phyloP scores from a whole-genome alignment of 53 echinoderm and acorn worm species.

The Echinarachnius parma region DNA sequence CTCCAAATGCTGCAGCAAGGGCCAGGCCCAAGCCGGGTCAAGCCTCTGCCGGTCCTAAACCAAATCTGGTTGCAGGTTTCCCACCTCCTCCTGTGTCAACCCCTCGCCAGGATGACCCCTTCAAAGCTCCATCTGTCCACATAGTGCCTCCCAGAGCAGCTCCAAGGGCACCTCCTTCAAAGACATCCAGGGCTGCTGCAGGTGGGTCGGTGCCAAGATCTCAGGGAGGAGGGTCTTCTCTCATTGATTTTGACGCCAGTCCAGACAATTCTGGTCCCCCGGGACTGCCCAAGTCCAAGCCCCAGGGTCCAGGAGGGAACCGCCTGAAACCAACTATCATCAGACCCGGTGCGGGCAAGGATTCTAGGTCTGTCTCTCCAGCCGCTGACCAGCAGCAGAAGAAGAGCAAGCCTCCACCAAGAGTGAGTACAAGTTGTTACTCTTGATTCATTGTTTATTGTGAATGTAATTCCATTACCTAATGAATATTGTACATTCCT shows the following conservation, averaged over 20 bases:
- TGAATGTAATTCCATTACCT: too few relatives aligned
- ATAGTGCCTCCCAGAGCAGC: conserved; percentile 13
- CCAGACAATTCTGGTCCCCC: conserved; percentile 27
- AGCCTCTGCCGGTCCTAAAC: neutral
- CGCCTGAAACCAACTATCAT: conserved; percentile 34
- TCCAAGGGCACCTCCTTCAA: conserved; percentile 12
- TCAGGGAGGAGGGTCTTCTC: neutral
- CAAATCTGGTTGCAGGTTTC: conserved; percentile 3
- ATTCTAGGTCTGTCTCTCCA: conserved; percentile 25
- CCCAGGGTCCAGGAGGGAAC: neutral
- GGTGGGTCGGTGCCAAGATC: neutral
- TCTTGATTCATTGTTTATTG: too few relatives aligned
- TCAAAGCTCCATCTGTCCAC: neutral
- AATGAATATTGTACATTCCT: too few relatives aligned
- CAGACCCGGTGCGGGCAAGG: conserved; percentile 18
- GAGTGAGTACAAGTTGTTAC: conserved; percentile 28
- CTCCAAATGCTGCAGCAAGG: conserved; percentile 62
- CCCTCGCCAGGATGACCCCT: conserved; percentile 10
- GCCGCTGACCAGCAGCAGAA: conserved; percentile 32
- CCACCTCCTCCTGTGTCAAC: conserved; percentile 32
- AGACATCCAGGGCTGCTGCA: neutral
- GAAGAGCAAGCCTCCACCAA: conserved; percentile 46
- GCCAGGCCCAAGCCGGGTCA: conserved; percentile 59
- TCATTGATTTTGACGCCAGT: conserved; percentile 23
- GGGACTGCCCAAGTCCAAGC: conserved; percentile 26